Percentiles rank a stretch among this genome's conserved stretches.
Conservation (phyloP, 2,888 invertebrate genomes). For the Anthrax anthrax region DNA sequence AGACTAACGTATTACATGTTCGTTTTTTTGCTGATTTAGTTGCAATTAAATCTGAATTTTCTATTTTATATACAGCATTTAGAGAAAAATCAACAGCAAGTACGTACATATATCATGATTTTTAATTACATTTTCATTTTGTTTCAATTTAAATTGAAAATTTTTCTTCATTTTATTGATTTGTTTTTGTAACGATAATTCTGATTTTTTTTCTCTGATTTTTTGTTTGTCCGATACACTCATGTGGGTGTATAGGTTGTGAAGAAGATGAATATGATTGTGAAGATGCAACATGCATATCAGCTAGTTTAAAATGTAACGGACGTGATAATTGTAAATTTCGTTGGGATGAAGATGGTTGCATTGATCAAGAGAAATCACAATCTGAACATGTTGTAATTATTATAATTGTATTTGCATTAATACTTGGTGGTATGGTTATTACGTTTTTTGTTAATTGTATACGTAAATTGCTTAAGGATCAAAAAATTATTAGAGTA, state of each 20-base stretch:
- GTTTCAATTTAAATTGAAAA: too few species aligned
- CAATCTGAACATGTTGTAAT: slow-evolving; percentile 64
- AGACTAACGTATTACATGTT: slow-evolving; percentile 54
- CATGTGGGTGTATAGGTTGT: slow-evolving; percentile 23
- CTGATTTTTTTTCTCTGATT: not conserved
- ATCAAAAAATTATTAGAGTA: slow-evolving; percentile 77
- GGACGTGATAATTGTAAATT: slow-evolving; percentile 63
- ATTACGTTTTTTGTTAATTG: slow-evolving; percentile 81
- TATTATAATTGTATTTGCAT: slow-evolving; percentile 73
- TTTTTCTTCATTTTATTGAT: not conserved
- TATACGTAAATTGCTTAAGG: slow-evolving; percentile 68
- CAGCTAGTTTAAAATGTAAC: slow-evolving; percentile 53
- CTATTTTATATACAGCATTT: slow-evolving; percentile 60
- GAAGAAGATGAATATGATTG: slow-evolving; percentile 62
- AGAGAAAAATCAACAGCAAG: slow-evolving; percentile 41
- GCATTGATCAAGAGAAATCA: slow-evolving; percentile 29
- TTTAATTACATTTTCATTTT: too few species aligned
- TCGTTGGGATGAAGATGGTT: slow-evolving; percentile 58
- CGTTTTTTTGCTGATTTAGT: slow-evolving; percentile 54
- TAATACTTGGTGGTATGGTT: slow-evolving; percentile 78
- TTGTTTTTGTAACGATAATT: too few species aligned
- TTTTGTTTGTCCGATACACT: too few species aligned
- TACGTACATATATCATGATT: too few species aligned
- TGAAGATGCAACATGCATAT: slow-evolving; percentile 78
- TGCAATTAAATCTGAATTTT: slow-evolving; percentile 48